Percentiles rank a stretch among this genome's conserved stretches.
Conservation (phyloP, 2,888 invertebrate genomes). For the Meandrusa payeni region DNA sequence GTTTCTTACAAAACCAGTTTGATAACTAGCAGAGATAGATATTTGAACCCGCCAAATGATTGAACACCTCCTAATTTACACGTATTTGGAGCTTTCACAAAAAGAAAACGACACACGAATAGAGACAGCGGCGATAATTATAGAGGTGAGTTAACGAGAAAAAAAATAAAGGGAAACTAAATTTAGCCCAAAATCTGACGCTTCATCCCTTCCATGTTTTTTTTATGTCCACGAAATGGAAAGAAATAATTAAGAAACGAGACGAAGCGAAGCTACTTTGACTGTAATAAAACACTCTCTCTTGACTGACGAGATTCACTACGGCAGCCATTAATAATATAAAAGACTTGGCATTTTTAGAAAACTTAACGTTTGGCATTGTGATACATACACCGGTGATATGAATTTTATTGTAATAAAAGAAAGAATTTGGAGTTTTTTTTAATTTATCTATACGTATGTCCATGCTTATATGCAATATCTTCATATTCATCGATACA, state of each 20-base stretch:
- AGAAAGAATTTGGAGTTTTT: too few species aligned
- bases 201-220: slow-evolving; percentile 57
- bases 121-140: slow-evolving; percentile 55
- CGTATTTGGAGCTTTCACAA: slow-evolving; percentile 16
- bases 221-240: slow-evolving; percentile 60
- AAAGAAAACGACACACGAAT: slow-evolving; percentile 39
- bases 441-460: too few species aligned
- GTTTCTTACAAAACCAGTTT: too few species aligned
- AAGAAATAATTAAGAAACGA: slow-evolving; percentile 73
- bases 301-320: slow-evolving; percentile 62
- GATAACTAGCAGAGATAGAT: not conserved
- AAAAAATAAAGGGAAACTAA: slow-evolving; percentile 56
- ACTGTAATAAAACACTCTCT: slow-evolving; percentile 68
- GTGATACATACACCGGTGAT: not conserved
- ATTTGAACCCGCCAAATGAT: slow-evolving; percentile 1
- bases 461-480: too few species aligned
- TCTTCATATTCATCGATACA: too few species aligned
- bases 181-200: slow-evolving; percentile 73
- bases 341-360: slow-evolving; percentile 42
- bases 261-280: slow-evolving; percentile 51
- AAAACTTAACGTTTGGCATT: slow-evolving; percentile 1
- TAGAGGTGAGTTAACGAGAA: slow-evolving; percentile 47
- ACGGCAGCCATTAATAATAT: slow-evolving; percentile 45
- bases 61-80: slow-evolving; percentile 14
- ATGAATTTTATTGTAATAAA: not conserved